Evolutionary conservation across 23 tunicate genomes (phyloP), one percentile per base, ranked within the genome.

Genomic region (Halocynthia roretzi): DNA sequence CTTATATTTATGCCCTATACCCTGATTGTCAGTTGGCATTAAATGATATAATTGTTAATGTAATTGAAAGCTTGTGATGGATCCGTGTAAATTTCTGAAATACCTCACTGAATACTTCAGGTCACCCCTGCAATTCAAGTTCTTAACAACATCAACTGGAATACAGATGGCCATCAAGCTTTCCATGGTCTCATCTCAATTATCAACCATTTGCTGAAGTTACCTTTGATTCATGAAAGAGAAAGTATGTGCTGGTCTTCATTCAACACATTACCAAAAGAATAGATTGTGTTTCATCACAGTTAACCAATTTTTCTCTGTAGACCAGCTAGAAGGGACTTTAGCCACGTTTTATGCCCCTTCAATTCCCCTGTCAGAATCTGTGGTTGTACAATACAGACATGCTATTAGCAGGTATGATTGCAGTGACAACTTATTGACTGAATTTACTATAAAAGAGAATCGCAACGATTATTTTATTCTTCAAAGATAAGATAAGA

Each of bases 121-220:
- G 77, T 78, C 50, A 79, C 80, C 19, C 80, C 75, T 61, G 92
- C 98, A 7, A 80, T 92, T 7, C 52, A 72, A n/a, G 56, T 92
- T 55, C 54, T 92, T 66, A 62, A 75, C 54, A 81, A 84, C 10
- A 49, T 92, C 0, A 86, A 92, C 72, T 92, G 98, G 98, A 92
- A 86, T 67, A 62, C 65, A 57, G 85, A 86, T 18, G 65, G 79
- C 23, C 76, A 77, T 9, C 61, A 63, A 50, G 98, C 87, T 11
- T 92, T 53, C 62, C 77, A 73, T 12, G 78, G 73, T 15, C 61
- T 92, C 54, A 55, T 86, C 48, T 31, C 70, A 9, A 86, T 92
- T 65, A 78, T 78, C 51, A 90, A 92, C 77, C 80, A 72, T 57
- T 75, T 92, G 68, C 61, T 92, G 78, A 67, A 79, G 71, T 71